Base-by-base conservation (phyloP, 1,140 invertebrate genomes). In the Aphaenogaster rudis region DNA sequence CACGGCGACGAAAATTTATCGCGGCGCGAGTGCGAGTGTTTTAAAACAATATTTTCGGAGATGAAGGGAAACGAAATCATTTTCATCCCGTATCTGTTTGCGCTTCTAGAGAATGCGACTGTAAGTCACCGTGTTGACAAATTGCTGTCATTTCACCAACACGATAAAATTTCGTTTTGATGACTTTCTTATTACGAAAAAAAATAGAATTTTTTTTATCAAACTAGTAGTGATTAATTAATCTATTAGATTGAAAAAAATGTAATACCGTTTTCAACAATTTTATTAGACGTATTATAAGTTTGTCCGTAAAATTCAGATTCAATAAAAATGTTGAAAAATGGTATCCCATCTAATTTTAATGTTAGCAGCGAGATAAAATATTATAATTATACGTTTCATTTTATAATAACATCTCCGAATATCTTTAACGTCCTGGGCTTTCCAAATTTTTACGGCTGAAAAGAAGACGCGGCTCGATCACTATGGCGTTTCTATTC, bases 41-140 rank as follows among this genome's bases (percentile, higher is more conserved):
- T 84, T 84, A 84, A 84, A 84, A 84, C 69, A 84, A 76, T 84
- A 84, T 84, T 84, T 84, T 76, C 54, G 17, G n/a, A 36, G 42
- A 74, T 33, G 17, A 50, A 74, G 28, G 17, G 33, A 33, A 39
- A 76, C 33, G 5, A 84, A 84, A 84, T 84, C 45, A 76, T 61
- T 84, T 74, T 74, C 33, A 7, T 13, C 48, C 63, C 21, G 11
- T 28, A 48, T 39, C n/a, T 21, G 9, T 50, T 50, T 15, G 28
- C 28, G 21, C 7, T 21, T 48, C 45, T 17, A 21, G 48, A 15
- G 52, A 13, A 15, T 11, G 48, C 45, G 28, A 28, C 17, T 42
- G 21, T 5, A 52, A 67, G 13, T 57, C 48, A 54, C 13, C 5
- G 3, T 3, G 9, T 45, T 81, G 52, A 81, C 39, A 57, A 81